Evolutionary conservation across 2,113 vertebrate species (phyloP).

Genomic region (Scomber scombrus): DNA sequence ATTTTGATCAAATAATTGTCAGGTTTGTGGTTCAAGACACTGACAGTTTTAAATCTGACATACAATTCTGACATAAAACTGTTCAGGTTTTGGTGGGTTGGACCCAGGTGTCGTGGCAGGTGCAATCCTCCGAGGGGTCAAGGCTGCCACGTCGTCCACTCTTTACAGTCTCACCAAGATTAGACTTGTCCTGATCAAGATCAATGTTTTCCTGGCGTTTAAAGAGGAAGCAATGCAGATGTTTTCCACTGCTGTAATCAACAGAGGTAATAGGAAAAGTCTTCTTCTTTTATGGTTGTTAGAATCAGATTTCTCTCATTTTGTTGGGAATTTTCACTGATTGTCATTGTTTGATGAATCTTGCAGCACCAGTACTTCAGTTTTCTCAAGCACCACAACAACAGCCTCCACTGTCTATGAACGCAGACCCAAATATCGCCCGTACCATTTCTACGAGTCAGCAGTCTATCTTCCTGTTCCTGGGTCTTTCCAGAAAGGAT

Average conservation of each 20-base stretch:
- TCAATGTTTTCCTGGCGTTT: constrained; percentile 70
- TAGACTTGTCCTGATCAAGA: constrained; percentile 65
- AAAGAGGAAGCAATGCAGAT: constrained; percentile 49
- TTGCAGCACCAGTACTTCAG: constrained; percentile 10
- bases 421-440: background rate
- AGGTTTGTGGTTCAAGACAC: too few species aligned
- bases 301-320: background rate
- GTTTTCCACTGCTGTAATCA: constrained; percentile 25
- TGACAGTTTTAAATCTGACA: background rate
- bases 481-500: constrained; percentile 42
- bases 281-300: background rate
- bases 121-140: constrained; percentile 71
- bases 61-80: background rate
- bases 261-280: constrained; percentile 49
- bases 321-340: background rate
- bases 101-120: constrained; percentile 56
- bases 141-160: background rate
- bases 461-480: constrained; percentile 59
- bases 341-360: background rate
- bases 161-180: constrained; percentile 40
- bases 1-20: background rate
- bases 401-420: background rate
- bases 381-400: background rate
- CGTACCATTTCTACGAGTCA: background rate
- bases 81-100: constrained; percentile 64